Base-by-base conservation (phyloP, 1,140 invertebrate genomes). In the Caenorhabditis latens region DNA sequence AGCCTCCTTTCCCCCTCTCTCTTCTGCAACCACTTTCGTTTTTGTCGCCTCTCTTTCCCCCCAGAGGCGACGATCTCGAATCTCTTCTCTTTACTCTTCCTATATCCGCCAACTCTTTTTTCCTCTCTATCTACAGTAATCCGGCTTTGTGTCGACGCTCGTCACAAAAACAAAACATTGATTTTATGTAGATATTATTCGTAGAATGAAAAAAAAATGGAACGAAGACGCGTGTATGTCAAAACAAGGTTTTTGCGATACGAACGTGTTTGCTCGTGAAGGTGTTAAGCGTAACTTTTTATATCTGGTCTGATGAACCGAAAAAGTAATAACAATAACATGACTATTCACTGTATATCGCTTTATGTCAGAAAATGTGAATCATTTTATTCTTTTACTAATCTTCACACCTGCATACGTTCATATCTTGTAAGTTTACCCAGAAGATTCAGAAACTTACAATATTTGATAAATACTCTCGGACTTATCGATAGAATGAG, bases 111-210 rank as follows among this genome's bases (percentile, higher is more conserved):
- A 71, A 71, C 67, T 79, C 40, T 48, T 50, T 79, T 79, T 79
- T n/a, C 32, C 19, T 79, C 19, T 24, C 71, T 79, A 19, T 79
- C 46, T 79, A 79, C 71, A 79, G 71, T 79, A 79, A 79, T 79
- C 71, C 71, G 71, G 71, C 71, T 79, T 79, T 79, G 67, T 71
- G 67, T 48, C 40, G 71, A 46, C 67, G 43, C 46, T 13, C 19
- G n/a, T 11, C 19, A 53, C 71, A 79, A 79, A 79, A 79, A 79
- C 43, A 79, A 79, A 79, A 79, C 43, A 79, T 79, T 50, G 71
- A 79, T 79, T 79, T 79, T 79, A n/a, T 42, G 9, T 50, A 48
- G 40, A 46, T 50, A 71, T 71, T 71, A 79, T 79, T 43, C n/a
- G 13, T 50, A 13, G 6, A n/a, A 24, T 50, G 21, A 50, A 2